Evolutionary conservation across 2,797 vertebrate species (phyloP).

Genomic region (Cynodonichthys magdalenae): DNA sequence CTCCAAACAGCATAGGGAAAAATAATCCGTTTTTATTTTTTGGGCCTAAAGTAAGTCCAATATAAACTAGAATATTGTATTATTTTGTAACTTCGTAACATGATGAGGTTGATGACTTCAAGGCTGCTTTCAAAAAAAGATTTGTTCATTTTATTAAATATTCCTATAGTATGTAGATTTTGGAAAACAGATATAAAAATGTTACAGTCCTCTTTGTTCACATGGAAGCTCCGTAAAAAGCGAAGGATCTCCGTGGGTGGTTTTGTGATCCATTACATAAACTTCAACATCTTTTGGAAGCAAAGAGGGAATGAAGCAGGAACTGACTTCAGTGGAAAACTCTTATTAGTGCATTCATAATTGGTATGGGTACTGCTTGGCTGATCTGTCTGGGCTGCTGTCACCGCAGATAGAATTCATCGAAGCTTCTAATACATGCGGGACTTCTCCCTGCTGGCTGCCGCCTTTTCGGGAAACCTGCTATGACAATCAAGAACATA

Average conservation of each 20-base stretch:
- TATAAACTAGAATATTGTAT: not conserved
- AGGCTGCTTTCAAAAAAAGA: not conserved
- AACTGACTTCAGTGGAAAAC: constrained; percentile 50
- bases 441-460: constrained; percentile 18
- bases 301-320: constrained; percentile 8
- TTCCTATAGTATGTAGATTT: not conserved
- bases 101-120: not conserved
- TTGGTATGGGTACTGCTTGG: constrained; percentile 46
- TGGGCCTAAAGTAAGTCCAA: too few species aligned
- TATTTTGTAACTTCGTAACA: not conserved
- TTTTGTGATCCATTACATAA: constrained; percentile 63
- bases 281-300: constrained; percentile 45
- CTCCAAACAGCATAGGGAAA: not conserved
- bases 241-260: constrained; percentile 25
- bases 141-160: not conserved
- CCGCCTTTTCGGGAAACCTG: constrained; percentile 2
- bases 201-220: constrained; percentile 13
- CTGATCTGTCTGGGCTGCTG: constrained; percentile 44
- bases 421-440: constrained; percentile 29
- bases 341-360: constrained; percentile 67
- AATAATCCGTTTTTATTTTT: not conserved
- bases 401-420: constrained; percentile 42
- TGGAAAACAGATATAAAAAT: constrained; percentile 1
- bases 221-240: constrained; percentile 55
- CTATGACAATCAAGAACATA: not conserved